phyloP scores from a whole-genome alignment of 2,797 vertebrate genomes.

The Lateolabrax maculatus region DNA sequence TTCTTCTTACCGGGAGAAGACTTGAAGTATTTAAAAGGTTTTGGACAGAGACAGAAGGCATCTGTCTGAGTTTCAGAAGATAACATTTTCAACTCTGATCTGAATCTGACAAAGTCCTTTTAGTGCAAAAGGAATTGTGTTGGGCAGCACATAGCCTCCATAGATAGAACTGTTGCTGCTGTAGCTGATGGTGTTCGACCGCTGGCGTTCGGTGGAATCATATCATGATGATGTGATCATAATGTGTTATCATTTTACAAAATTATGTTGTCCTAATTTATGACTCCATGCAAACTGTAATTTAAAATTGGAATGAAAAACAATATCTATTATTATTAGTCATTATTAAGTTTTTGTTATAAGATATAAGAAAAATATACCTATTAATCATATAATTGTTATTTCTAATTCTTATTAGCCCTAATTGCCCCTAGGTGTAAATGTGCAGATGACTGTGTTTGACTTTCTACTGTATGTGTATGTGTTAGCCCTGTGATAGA shows the following conservation, averaged over 20 bases:
- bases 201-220: neutral
- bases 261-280: neutral
- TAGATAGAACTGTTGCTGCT: conserved; percentile 8
- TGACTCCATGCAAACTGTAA: neutral
- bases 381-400: neutral
- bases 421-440: neutral
- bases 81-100: conserved; percentile 50
- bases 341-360: neutral
- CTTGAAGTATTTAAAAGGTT: conserved; percentile 73
- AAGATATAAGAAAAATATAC: neutral
- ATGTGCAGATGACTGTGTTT: neutral
- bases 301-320: neutral
- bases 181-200: conserved; percentile 5
- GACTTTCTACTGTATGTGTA: neutral
- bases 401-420: neutral
- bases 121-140: conserved; percentile 30
- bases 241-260: neutral
- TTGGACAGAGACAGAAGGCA: conserved; percentile 63
- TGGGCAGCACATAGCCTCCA: neutral
- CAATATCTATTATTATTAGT: neutral
- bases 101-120: conserved; percentile 62
- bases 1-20: conserved; percentile 46
- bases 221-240: neutral
- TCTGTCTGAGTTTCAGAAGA: conserved; percentile 60
- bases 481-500: neutral